A percentile compares a stretch with the other conserved stretches of the same genome.
Conservation (phyloP, 2,797 vertebrate species). For the Sebastes flavidus region DNA sequence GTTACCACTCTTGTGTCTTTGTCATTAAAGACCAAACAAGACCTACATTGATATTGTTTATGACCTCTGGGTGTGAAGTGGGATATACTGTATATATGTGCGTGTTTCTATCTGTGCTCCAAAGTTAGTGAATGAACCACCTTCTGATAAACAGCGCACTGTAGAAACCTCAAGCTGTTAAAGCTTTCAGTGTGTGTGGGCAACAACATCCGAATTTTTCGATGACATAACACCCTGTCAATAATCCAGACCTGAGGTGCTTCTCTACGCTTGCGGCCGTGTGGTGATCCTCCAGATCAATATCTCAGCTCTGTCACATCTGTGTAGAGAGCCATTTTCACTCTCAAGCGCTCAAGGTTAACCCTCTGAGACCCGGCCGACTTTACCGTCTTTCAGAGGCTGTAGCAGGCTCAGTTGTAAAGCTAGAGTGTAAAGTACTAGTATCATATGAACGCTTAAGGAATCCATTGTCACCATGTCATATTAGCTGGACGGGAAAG, state of each 20-base stretch:
- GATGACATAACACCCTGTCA: not conserved
- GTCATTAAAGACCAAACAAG: constrained; percentile 13
- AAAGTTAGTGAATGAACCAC: not conserved
- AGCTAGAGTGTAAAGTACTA: no score
- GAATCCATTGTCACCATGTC: no score
- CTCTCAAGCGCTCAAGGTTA: not conserved
- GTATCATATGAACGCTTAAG: no score
- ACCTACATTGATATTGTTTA: not conserved
- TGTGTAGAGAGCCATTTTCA: not conserved
- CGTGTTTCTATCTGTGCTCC: not conserved
- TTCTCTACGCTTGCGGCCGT: not conserved
- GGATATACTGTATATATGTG: no score
- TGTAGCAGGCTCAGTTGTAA: no score
- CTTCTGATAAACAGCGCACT: not conserved
- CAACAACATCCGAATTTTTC: not conserved
- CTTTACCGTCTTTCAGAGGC: no score
- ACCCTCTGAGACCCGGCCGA: no score
- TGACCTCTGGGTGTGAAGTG: not conserved
- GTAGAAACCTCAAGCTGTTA: not conserved
- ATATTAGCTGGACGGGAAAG: no score
- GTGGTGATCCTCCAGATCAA: constrained; percentile 16
- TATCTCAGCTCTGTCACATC: not conserved
- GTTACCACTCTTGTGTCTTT: not conserved
- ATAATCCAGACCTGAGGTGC: constrained; percentile 2
- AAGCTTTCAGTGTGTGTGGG: not conserved